Evolutionary conservation across 2,113 vertebrate species (phyloP).

Genomic region (Channa maculata): DNA sequence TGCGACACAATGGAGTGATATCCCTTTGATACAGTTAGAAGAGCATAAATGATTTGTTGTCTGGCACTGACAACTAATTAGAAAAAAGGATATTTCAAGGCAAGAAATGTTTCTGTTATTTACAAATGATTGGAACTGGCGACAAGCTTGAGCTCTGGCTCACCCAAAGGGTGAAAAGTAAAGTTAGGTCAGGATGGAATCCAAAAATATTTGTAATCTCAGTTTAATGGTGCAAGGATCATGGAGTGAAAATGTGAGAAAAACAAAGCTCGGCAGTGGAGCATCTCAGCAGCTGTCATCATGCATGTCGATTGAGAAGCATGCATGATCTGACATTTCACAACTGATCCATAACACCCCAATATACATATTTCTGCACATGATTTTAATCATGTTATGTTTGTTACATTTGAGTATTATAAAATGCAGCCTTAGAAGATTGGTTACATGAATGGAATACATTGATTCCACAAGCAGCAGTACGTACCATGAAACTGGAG

Average conservation of each 20-base stretch:
- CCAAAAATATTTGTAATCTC: slow-evolving; percentile 54
- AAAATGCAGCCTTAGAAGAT: neutral
- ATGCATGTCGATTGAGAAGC: slow-evolving; percentile 17
- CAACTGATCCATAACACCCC: slow-evolving; percentile 15
- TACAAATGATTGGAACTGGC: slow-evolving; percentile 38
- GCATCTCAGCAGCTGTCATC: slow-evolving; percentile 46
- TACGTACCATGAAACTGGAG: neutral
- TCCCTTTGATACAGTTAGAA: slow-evolving; percentile 8
- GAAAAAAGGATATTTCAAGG: slow-evolving; percentile 6
- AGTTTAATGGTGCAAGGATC: slow-evolving; percentile 41
- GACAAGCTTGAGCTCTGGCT: slow-evolving; percentile 25
- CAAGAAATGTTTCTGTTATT: slow-evolving; percentile 24
- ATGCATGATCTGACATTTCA: slow-evolving; percentile 9
- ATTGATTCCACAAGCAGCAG: slow-evolving; percentile 7
- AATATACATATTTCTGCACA: slow-evolving; percentile 4
- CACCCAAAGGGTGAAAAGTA: slow-evolving; percentile 45
- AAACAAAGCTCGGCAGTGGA: slow-evolving; percentile 40
- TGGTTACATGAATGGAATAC: neutral
- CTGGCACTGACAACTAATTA: slow-evolving; percentile 13
- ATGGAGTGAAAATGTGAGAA: slow-evolving; percentile 48
- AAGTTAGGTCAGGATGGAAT: slow-evolving; percentile 51
- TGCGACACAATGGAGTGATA: slow-evolving; percentile 16
- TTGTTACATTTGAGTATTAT: neutral
- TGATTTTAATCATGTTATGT: neutral
- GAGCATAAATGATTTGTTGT: slow-evolving; percentile 27